Conservation (phyloP, 2,797 vertebrate genomes). For the Apogon talboti region DNA sequence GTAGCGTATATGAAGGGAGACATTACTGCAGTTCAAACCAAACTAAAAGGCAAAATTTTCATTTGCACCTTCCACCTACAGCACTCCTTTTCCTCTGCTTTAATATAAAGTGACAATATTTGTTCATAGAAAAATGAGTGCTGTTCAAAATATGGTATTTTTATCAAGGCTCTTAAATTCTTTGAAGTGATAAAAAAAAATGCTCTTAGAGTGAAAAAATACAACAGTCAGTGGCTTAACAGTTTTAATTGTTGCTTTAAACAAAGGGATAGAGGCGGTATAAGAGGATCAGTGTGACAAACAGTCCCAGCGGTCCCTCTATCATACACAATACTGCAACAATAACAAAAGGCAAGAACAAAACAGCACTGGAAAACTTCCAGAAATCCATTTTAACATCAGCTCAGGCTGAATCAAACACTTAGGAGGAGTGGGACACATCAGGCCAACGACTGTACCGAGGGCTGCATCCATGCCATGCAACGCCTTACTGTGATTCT, state of each 20-base stretch:
- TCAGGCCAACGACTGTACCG: background rate
- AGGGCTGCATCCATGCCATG: background rate
- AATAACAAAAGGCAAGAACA: slow-evolving; percentile 62
- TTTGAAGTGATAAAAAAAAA: slow-evolving; percentile 70
- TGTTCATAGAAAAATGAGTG: slow-evolving; percentile 55
- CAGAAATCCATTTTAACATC: slow-evolving; percentile 71
- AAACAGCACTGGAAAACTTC: slow-evolving; percentile 76
- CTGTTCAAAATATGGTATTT: slow-evolving; percentile 60
- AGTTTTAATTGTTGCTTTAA: slow-evolving; percentile 79
- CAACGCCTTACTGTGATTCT: slow-evolving; percentile 3
- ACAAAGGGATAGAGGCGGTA: slow-evolving; percentile 67
- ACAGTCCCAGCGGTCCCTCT: slow-evolving; percentile 69
- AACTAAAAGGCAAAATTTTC: slow-evolving; percentile 17
- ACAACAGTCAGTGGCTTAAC: slow-evolving; percentile 62
- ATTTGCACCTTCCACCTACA: slow-evolving; percentile 24
- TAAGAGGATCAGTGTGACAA: slow-evolving; percentile 77
- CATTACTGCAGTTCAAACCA: background rate
- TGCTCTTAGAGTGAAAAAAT: slow-evolving; percentile 48
- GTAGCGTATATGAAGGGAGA: background rate
- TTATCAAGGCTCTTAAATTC: slow-evolving; percentile 65
- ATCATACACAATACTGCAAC: slow-evolving; percentile 59
- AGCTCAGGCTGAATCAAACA: slow-evolving; percentile 61
- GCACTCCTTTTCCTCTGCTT: slow-evolving; percentile 14
- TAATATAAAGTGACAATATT: slow-evolving; percentile 60
- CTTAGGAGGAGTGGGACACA: slow-evolving; percentile 28